Evolutionary conservation across 2,888 invertebrate species (phyloP).

Genomic region (Stictocephala bisonia): DNA sequence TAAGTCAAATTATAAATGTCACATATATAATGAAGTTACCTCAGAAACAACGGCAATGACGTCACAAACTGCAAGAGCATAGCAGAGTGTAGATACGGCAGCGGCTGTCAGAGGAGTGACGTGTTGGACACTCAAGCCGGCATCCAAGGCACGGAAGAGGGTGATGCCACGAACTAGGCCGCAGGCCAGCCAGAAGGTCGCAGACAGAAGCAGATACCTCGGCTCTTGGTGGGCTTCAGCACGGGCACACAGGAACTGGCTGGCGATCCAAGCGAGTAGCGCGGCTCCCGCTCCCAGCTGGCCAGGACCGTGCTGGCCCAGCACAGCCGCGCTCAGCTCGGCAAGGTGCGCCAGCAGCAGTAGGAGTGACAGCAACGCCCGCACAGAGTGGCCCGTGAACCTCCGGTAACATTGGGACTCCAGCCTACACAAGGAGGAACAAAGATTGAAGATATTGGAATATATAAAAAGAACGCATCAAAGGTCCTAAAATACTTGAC

Average conservation of each 20-base stretch:
- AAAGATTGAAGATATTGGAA: too few species aligned
- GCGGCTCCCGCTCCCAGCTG: constrained; percentile 50
- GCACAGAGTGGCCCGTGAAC: constrained; percentile 52
- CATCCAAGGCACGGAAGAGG: constrained; percentile 53
- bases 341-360: constrained; percentile 55
- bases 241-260: constrained; percentile 51
- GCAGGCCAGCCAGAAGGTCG: constrained; percentile 60
- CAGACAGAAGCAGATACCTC: constrained; percentile 42
- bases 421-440: too few species aligned
- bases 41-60: constrained; percentile 61
- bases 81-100: constrained; percentile 58
- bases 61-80: constrained; percentile 61
- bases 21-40: constrained; percentile 56
- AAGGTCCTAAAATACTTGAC: too few species aligned
- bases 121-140: constrained; percentile 54
- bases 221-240: constrained; percentile 32
- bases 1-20: too few species aligned
- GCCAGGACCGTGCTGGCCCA: constrained; percentile 11
- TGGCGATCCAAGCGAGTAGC: constrained; percentile 49
- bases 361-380: constrained; percentile 55
- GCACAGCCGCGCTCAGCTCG: constrained; percentile 38
- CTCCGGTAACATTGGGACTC: background rate
- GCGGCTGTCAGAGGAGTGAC: constrained; percentile 60
- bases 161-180: constrained; percentile 55
- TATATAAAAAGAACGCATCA: too few species aligned